Conservation (phyloP, 2,888 invertebrate species). For the Lithophane socia region DNA sequence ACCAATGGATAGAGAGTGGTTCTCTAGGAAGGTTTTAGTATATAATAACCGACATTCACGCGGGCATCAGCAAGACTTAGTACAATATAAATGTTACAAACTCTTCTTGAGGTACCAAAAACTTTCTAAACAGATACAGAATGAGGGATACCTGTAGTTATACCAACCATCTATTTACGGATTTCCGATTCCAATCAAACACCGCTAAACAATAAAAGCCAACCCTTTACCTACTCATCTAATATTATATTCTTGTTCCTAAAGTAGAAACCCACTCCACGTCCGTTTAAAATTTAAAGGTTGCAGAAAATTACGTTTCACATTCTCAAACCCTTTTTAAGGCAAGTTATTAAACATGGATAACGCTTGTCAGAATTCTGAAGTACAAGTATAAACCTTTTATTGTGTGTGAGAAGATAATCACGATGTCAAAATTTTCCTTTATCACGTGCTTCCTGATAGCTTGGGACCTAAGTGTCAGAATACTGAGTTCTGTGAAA, state of each 20-base stretch:
- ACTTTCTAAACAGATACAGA: conserved; percentile 1
- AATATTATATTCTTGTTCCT: conserved; percentile 46
- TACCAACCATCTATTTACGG: background rate
- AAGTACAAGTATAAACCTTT: conserved; percentile 42
- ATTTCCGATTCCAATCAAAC: conserved; percentile 32
- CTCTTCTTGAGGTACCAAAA: background rate
- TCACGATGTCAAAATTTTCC: conserved; percentile 41
- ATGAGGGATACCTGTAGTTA: background rate
- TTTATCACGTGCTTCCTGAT: conserved; percentile 32
- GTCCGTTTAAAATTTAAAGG: conserved; percentile 55
- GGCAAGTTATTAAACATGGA: conserved; percentile 59
- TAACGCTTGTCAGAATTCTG: conserved; percentile 50
- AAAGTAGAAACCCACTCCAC: conserved; percentile 30
- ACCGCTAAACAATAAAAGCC: conserved; percentile 30
- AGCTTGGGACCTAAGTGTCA: conserved; percentile 28
- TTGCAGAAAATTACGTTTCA: conserved; percentile 51
- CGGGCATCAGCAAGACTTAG: no score
- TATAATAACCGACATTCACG: no score
- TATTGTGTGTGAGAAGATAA: conserved; percentile 47
- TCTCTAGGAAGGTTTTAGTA: no score
- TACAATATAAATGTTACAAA: background rate
- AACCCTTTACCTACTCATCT: conserved; percentile 31
- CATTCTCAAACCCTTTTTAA: conserved; percentile 44
- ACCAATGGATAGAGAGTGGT: no score
- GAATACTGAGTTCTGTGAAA: conserved; percentile 6